phyloP scores from a whole-genome alignment of 2,888 invertebrate genomes.

The Parasteatoda lunata region DNA sequence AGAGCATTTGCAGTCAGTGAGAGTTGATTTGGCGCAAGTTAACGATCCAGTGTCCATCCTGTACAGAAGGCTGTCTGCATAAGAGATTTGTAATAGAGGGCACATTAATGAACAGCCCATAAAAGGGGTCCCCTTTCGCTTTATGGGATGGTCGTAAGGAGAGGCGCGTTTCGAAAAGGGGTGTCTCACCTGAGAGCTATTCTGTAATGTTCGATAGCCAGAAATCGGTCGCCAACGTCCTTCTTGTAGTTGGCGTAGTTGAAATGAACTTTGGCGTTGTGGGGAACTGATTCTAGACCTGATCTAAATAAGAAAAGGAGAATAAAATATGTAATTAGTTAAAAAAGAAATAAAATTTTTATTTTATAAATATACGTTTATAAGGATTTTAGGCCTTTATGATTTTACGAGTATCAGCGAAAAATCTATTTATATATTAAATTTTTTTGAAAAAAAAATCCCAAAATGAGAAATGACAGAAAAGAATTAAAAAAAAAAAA shows the following conservation, averaged over 20 bases:
- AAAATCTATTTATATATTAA: too few relatives aligned
- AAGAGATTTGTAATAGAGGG: not conserved
- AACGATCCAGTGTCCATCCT: not conserved
- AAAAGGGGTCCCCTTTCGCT: not conserved
- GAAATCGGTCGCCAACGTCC: conserved; percentile 83
- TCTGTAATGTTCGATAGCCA: conserved; percentile 85
- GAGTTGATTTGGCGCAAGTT: not conserved
- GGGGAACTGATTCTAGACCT: conserved; percentile 84
- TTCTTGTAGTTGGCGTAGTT: conserved; percentile 90
- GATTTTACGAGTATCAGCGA: too few relatives aligned
- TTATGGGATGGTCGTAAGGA: not conserved
- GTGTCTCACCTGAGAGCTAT: conserved; percentile 82
- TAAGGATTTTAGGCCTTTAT: too few relatives aligned
- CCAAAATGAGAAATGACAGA: too few relatives aligned
- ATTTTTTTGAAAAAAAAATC: too few relatives aligned
- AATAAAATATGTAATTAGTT: too few relatives aligned
- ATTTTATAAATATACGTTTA: not conserved
- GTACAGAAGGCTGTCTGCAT: not conserved
- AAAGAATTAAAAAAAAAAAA: too few relatives aligned
- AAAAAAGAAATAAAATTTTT: conserved; percentile 11
- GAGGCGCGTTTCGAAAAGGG: not conserved
- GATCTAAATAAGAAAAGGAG: conserved; percentile 78
- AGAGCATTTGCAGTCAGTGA: too few relatives aligned
- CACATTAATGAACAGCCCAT: not conserved
- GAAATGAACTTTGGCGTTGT: conserved; percentile 92